These are phyloP conservation scores for Natator depressus DNA, from an alignment of 2,113 vertebrate genomes.

Conservation along the genomic window DNA sequence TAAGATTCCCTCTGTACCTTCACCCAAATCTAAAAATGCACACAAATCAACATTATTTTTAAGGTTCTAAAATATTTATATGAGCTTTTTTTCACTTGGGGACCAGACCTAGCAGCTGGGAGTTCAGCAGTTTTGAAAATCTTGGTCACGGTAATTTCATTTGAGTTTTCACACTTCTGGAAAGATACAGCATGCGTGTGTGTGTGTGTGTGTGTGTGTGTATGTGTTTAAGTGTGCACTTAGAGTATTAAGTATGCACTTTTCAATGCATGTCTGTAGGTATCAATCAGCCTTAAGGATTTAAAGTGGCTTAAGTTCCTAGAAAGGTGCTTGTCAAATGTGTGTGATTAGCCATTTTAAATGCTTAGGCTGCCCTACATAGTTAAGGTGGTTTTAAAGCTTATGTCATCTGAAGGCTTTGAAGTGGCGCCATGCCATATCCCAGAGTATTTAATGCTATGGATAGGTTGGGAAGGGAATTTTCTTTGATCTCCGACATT, in stretches of 20 bases:
- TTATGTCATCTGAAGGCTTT: not conserved
- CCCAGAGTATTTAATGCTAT: not conserved
- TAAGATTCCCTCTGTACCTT: not conserved
- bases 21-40: not conserved
- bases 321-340: not conserved
- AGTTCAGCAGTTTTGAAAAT: not conserved
- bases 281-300: not conserved
- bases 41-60: not conserved
- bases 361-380: not conserved
- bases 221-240: not conserved
- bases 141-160: not conserved
- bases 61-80: not conserved
- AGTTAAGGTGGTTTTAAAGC: not conserved
- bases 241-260: accelerated
- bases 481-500: not conserved
- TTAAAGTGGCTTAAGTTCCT: not conserved
- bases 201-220: not conserved
- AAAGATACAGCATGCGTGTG: not conserved
- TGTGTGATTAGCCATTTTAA: not conserved
- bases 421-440: not conserved
- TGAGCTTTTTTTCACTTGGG: not conserved
- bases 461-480: accelerated
- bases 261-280: not conserved
- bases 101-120: not conserved
- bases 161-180: not conserved